Evolutionary conservation across 2,888 invertebrate genomes (phyloP).

Genomic region (Chymomyza procnemis): DNA sequence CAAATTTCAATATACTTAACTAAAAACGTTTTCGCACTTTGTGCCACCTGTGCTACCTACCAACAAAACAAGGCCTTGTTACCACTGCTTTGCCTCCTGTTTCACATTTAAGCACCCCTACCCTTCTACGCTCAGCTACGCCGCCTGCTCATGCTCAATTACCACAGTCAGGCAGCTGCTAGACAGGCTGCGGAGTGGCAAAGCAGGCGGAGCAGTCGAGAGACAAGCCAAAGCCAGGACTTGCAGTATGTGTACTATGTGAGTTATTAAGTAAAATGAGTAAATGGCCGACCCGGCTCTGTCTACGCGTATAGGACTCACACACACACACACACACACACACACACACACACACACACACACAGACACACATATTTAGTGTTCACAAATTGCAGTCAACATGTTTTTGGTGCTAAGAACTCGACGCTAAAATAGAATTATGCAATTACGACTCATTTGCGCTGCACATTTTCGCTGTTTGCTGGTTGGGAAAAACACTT

Average conservation of each 20-base stretch:
- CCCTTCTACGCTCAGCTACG: not conserved
- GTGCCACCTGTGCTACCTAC: slow-evolving; percentile 32
- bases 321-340: slow-evolving; percentile 11
- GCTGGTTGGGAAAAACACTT: slow-evolving; percentile 55
- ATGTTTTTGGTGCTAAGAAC: slow-evolving; percentile 62
- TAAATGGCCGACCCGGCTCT: slow-evolving; percentile 28
- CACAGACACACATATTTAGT: slow-evolving; percentile 2
- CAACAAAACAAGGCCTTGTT: slow-evolving; percentile 16
- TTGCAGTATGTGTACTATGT: slow-evolving; percentile 27
- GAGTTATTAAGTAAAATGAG: slow-evolving; percentile 46
- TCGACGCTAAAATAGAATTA: slow-evolving; percentile 66
- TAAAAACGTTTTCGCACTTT: slow-evolving; percentile 2
- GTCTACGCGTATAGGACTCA: not conserved
- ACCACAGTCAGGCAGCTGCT: slow-evolving; percentile 16
- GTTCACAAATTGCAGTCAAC: slow-evolving; percentile 57
- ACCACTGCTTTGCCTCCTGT: not conserved
- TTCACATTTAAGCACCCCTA: not conserved
- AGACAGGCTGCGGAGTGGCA: not conserved
- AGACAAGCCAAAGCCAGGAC: slow-evolving; percentile 14
- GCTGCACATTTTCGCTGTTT: slow-evolving; percentile 22
- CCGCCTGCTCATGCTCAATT: slow-evolving; percentile 37
- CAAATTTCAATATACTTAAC: not conserved
- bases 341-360: slow-evolving; percentile 11
- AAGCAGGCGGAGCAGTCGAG: not conserved
- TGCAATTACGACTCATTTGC: slow-evolving; percentile 71